A percentile compares a stretch with the other conserved stretches of the same genome.
These are phyloP conservation scores for Oryzias javanicus DNA, from an alignment of 2,113 vertebrate species.

Conservation along the genomic window DNA sequence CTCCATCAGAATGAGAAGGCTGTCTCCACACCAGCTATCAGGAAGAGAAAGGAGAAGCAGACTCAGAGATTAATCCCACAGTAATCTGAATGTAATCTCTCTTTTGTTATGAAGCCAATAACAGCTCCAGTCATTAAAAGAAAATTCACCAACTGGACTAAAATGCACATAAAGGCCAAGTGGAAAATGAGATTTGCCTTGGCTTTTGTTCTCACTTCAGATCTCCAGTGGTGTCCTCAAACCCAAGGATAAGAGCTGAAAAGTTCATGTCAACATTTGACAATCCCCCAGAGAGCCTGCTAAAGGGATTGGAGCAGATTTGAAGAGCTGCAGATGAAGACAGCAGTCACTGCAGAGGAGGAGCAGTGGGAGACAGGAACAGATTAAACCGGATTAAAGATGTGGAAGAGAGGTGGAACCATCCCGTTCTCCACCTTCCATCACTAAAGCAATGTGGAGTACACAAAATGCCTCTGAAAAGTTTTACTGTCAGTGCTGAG, in stretches of 20 bases:
- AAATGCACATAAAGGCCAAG: not conserved
- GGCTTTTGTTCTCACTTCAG: not conserved
- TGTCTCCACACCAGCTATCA: not conserved
- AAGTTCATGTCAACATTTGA: not conserved
- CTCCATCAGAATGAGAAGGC: too few relatives aligned
- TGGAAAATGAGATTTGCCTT: slow-evolving; percentile 4
- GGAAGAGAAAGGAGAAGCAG: not conserved
- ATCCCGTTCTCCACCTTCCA: too few relatives aligned
- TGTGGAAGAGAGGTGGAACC: slow-evolving; percentile 8
- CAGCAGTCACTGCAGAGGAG: slow-evolving; percentile 3
- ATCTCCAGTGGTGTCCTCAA: not conserved
- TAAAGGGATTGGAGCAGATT: slow-evolving; percentile 27
- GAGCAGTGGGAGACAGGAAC: slow-evolving; percentile 18
- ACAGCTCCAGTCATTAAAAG: not conserved
- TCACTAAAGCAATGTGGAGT: too few relatives aligned
- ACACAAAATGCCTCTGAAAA: not conserved
- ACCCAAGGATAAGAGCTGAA: not conserved
- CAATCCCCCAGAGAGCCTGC: not conserved
- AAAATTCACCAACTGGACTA: not conserved
- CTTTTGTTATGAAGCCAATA: slow-evolving; percentile 27
- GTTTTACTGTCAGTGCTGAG: too few relatives aligned
- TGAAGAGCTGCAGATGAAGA: slow-evolving; percentile 3
- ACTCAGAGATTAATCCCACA: slow-evolving; percentile 8
- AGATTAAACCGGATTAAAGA: slow-evolving; percentile 16
- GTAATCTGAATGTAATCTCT: slow-evolving; percentile 32